phyloP scores from a whole-genome alignment of 2,888 invertebrate genomes.

The Pristionchus arcanus region DNA sequence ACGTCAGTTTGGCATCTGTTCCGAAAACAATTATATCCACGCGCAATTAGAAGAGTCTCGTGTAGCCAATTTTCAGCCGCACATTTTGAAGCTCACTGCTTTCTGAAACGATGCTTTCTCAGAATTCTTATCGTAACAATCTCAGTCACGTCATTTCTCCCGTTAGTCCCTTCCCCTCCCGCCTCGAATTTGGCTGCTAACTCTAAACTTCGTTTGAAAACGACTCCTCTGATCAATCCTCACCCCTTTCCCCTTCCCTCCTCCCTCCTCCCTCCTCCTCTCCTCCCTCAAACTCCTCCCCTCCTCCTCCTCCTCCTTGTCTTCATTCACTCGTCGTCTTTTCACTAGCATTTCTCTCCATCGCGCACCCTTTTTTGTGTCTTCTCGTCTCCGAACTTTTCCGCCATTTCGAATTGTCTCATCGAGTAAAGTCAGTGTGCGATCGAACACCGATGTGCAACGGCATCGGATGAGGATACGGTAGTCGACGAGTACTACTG shows the following conservation, averaged over 20 bases:
- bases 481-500: conserved; percentile 44
- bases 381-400: background rate
- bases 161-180: conserved; percentile 28
- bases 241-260: background rate
- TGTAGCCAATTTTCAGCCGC: background rate
- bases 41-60: background rate
- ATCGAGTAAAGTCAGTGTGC: conserved; percentile 22
- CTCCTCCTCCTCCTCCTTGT: background rate
- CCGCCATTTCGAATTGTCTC: conserved; percentile 1
- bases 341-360: conserved; percentile 18
- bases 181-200: background rate
- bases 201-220: conserved; percentile 15
- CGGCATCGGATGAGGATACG: conserved; percentile 48
- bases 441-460: conserved; percentile 22
- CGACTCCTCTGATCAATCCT: conserved; percentile 33
- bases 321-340: background rate
- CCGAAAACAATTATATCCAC: background rate
- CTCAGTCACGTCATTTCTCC: background rate
- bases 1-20: conserved; percentile 14
- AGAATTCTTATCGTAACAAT: background rate
- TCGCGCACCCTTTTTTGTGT: background rate
- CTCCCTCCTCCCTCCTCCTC: conserved; percentile 31
- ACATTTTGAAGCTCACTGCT: background rate
- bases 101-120: background rate
- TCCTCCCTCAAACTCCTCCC: background rate